Evolutionary conservation across 2,113 vertebrate genomes (phyloP).

Genomic region (Aplodontia rufa): DNA sequence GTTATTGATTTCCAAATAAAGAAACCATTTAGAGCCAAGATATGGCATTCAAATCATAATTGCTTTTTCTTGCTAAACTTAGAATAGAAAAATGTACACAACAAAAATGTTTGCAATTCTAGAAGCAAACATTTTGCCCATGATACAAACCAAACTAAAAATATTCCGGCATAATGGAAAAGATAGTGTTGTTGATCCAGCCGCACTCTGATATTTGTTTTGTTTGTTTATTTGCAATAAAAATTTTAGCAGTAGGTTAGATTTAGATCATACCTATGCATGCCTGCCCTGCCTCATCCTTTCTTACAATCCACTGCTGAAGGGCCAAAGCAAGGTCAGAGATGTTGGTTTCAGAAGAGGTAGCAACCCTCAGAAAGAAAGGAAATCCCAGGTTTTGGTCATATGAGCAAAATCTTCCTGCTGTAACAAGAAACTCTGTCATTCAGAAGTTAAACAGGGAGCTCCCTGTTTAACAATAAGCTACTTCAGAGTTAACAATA

Average conservation of each 20-base stretch:
- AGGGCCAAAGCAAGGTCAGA: background rate
- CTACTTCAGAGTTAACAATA: background rate
- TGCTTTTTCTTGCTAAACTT: slow-evolving; percentile 46
- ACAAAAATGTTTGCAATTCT: slow-evolving; percentile 24
- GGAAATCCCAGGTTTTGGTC: background rate
- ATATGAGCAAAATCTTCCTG: background rate
- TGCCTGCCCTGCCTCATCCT: background rate
- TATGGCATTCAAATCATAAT: slow-evolving; percentile 45
- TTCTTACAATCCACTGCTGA: background rate
- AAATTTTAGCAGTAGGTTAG: background rate
- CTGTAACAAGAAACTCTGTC: background rate
- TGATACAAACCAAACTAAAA: slow-evolving; percentile 32
- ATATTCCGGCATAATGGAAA: slow-evolving; percentile 25
- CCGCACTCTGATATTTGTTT: background rate
- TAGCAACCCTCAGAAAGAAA: background rate
- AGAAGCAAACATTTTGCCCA: slow-evolving; percentile 37
- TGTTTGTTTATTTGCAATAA: background rate
- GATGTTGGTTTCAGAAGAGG: background rate
- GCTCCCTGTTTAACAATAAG: too few species aligned
- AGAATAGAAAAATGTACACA: slow-evolving; percentile 34
- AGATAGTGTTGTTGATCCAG: background rate
- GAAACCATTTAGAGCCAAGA: slow-evolving; percentile 13
- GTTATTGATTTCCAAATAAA: slow-evolving; percentile 60
- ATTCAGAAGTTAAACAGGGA: slow-evolving; percentile 11
- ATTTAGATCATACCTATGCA: background rate